Base-by-base conservation (phyloP, 2,797 vertebrate genomes). In the Decapterus maruadsi region DNA sequence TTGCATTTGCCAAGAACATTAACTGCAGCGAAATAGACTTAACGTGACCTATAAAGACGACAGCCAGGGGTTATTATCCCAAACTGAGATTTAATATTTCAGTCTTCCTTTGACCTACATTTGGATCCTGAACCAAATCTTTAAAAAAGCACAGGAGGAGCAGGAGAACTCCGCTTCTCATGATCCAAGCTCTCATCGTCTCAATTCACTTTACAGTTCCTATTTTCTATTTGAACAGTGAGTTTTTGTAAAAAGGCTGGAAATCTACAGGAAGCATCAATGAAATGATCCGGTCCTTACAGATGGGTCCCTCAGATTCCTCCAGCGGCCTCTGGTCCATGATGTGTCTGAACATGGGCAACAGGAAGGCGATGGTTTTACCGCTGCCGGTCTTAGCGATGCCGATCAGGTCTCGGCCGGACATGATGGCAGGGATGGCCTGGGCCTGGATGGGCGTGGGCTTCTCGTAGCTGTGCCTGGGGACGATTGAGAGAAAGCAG, bases 341-440 rank as follows among this genome's bases (percentile, higher is more conserved):
- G 72, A 99, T 99, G 92, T 99, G 98, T 70, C 98, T 95, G 92
- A 98, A 99, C 98, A 99, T 99, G 63, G 98, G 98, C 82, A 99
- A 90, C 8, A 99, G 95, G 92, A 99, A 99, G 4, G 98, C 98
- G 50, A 99, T 99, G 2, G 98, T 99, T 89, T 99, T 99, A 12
- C 98, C 98, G 0, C 98, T 99, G 93, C 98, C 98, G 0, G 98
- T 99, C 92, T 99, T 99, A 17, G 98, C 98, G 56, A 99, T 99
- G 69, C 98, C 98, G 29, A 99, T 99, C 82, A 99, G 93, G 89
- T 99, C 98, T 20, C 98, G 92, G 34, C 98, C 98, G 0, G 96
- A 97, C 98, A 99, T 99, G 86, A 99, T 93, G 53, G 98, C 97
- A 11, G 98, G 98, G 77, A 99, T 99, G 8, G 98, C 98, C 93